phyloP scores from a whole-genome alignment of 2,113 vertebrate species.

The Bombycilla garrulus region DNA sequence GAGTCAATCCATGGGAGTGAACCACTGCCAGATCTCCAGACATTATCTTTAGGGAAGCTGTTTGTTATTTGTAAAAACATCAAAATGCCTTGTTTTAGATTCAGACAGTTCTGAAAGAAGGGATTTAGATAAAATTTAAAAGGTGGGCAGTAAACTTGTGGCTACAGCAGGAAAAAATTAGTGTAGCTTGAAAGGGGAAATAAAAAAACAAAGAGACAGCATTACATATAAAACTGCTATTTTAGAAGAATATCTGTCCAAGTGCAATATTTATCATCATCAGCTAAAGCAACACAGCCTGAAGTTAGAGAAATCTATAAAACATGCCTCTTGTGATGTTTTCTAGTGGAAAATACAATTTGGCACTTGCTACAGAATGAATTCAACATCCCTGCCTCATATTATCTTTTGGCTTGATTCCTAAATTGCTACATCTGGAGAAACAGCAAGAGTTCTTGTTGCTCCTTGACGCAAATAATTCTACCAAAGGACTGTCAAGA shows the following conservation, averaged over 20 bases:
- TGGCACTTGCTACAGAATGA: constrained; percentile 39
- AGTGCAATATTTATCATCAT: constrained; percentile 16
- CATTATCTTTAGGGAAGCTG: neutral
- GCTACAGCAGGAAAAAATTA: neutral
- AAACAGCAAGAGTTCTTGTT: constrained; percentile 42
- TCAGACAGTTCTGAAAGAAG: neutral
- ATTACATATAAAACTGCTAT: neutral
- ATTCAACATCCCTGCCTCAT: constrained; percentile 12
- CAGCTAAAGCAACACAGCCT: constrained; percentile 12
- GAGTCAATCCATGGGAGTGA: neutral
- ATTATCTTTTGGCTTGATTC: constrained; percentile 44
- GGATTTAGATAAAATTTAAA: neutral
- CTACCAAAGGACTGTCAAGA: constrained; percentile 5
- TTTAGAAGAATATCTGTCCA: neutral
- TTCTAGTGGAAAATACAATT: constrained; percentile 38
- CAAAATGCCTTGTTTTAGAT: neutral
- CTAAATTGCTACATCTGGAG: constrained; percentile 50
- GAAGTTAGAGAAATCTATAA: constrained; percentile 10
- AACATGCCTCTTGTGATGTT: constrained; percentile 17
- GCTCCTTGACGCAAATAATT: constrained; percentile 4
- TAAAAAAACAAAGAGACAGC: neutral
- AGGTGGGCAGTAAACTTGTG: neutral
- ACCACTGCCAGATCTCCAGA: neutral
- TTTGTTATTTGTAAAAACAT: neutral
- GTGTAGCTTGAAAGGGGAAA: neutral